Conservation (phyloP, 23 tunicate genomes). For the Trididemnum clinides region DNA sequence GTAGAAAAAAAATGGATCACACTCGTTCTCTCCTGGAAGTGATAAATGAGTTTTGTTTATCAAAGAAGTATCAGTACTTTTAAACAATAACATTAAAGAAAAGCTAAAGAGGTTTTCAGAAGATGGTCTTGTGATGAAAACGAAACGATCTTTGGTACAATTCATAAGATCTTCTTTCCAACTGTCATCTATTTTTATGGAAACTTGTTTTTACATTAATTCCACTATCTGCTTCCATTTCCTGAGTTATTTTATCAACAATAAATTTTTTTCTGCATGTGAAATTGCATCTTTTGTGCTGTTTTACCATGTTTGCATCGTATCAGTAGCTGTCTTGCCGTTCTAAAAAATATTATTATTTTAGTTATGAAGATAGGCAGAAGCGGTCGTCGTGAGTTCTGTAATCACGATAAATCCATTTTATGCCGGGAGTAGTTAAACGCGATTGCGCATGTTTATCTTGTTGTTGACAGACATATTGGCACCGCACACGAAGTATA, state of each 20-base stretch:
- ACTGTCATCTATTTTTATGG: not conserved
- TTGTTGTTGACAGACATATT: constrained; percentile 78
- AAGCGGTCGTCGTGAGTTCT: too few relatives aligned
- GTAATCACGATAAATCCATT: too few relatives aligned
- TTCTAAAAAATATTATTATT: constrained; percentile 36
- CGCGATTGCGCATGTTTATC: constrained; percentile 36
- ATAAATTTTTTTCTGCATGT: constrained; percentile 50
- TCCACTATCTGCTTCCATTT: too few relatives aligned
- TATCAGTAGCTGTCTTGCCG: constrained; percentile 89
- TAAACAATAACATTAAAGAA: too few relatives aligned
- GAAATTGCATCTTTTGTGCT: constrained; percentile 70
- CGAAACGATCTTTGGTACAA: not conserved
- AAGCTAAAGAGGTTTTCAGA: not conserved
- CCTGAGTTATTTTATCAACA: constrained; percentile 29
- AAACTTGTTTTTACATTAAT: constrained; percentile 8
- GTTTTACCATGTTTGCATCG: constrained; percentile 96
- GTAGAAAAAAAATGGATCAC: too few relatives aligned
- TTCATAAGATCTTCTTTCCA: constrained; percentile 28
- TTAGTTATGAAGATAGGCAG: too few relatives aligned
- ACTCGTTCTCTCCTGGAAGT: not conserved
- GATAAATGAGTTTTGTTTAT: too few relatives aligned
- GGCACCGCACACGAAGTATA: constrained; percentile 81
- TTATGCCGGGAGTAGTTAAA: too few relatives aligned
- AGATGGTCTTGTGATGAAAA: not conserved
- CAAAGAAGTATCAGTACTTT: too few relatives aligned